Evolutionary conservation across 2,888 invertebrate genomes (phyloP).

Genomic region (Drosophila formosana): DNA sequence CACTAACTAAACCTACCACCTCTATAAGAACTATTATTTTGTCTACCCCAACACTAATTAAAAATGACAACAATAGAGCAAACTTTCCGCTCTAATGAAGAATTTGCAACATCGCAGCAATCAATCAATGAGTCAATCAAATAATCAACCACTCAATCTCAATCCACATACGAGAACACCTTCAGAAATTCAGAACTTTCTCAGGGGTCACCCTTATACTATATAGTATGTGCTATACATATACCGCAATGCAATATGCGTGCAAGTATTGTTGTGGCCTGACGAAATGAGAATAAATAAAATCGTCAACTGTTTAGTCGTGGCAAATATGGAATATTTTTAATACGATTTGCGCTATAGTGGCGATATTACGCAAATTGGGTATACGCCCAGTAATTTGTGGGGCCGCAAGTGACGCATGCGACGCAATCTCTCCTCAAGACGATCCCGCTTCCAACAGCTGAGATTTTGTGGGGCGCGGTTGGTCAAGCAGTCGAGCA

Average conservation of each 20-base stretch:
- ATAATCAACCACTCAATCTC: not conserved
- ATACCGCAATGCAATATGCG: not conserved
- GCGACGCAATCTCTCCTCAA: conserved; percentile 2
- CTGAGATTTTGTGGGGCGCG: conserved; percentile 67
- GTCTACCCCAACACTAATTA: not conserved
- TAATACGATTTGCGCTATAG: conserved; percentile 32
- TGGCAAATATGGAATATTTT: conserved; percentile 38
- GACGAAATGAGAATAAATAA: conserved; percentile 34
- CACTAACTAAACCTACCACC: not conserved
- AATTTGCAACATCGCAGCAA: not conserved
- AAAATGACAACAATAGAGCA: not conserved
- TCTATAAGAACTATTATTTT: not conserved
- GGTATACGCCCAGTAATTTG: conserved; percentile 70
- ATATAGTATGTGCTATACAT: too few species aligned
- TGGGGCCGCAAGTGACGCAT: conserved; percentile 65
- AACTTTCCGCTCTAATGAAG: not conserved
- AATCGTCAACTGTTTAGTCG: conserved; percentile 31
- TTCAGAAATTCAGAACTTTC: conserved; percentile 1
- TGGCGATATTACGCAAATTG: conserved; percentile 51
- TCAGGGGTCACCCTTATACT: not conserved
- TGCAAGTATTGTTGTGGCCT: not conserved
- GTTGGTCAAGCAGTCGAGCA: conserved; percentile 48
- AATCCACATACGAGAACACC: conserved; percentile 22
- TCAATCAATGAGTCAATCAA: conserved; percentile 7
- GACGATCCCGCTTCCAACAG: conserved; percentile 12